phyloP scores from a whole-genome alignment of 2,888 invertebrate species.

The Lasioglossum villosulum region DNA sequence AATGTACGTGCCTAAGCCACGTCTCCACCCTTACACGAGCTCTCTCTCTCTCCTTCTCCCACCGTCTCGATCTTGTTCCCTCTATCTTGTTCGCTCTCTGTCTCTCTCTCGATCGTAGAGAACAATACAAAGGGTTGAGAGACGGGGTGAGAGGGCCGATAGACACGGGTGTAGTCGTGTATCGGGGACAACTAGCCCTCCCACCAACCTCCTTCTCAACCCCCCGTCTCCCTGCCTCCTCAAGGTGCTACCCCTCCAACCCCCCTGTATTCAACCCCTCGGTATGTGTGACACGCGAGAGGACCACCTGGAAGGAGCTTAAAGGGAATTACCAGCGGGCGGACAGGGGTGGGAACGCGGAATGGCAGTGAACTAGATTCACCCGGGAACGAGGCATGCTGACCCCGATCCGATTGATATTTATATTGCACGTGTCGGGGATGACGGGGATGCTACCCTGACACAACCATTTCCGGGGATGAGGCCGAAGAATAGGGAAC shows the following conservation, averaged over 20 bases:
- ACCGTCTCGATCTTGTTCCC: background rate
- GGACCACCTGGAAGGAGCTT: constrained; percentile 70
- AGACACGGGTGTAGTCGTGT: constrained; percentile 53
- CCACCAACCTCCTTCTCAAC: background rate
- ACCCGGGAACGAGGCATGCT: constrained; percentile 1
- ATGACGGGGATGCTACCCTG: background rate
- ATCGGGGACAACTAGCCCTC: constrained; percentile 60
- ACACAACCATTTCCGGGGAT: background rate
- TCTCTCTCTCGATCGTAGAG: constrained; percentile 1
- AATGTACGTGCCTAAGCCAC: constrained; percentile 57
- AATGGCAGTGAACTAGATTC: constrained; percentile 21
- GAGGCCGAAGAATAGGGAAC: background rate
- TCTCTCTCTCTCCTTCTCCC: background rate
- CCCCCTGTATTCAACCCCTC: constrained; percentile 52
- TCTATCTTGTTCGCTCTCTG: background rate
- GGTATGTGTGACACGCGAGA: constrained; percentile 70
- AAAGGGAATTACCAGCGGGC: constrained; percentile 66
- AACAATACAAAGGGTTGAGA: constrained; percentile 35
- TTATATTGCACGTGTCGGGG: constrained; percentile 18
- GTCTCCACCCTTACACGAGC: background rate
- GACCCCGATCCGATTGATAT: constrained; percentile 24
- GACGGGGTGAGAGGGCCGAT: constrained; percentile 27
- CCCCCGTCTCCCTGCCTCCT: constrained; percentile 41
- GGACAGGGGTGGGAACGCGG: constrained; percentile 22
- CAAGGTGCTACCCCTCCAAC: constrained; percentile 57